These are phyloP conservation scores for Microtus ochrogaster DNA, from an alignment of 2,113 vertebrate genomes.

Conservation along the genomic window DNA sequence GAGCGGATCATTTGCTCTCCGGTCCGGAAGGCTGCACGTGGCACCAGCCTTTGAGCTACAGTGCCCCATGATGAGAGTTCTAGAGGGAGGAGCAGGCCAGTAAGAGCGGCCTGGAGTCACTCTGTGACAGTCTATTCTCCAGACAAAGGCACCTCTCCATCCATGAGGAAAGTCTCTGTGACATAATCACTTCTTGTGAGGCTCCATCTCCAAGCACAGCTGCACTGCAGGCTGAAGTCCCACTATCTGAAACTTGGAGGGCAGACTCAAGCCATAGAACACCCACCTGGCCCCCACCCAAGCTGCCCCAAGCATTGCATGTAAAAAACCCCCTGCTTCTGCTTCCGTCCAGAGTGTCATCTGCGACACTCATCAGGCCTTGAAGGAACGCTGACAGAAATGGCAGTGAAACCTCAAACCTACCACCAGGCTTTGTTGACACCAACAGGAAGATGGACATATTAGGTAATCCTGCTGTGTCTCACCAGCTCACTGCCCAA, in stretches of 20 bases:
- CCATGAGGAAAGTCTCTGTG: background rate
- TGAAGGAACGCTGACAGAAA: slow-evolving; percentile 12
- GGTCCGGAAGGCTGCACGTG: background rate
- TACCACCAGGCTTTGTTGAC: background rate
- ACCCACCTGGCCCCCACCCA: background rate
- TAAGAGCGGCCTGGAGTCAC: background rate
- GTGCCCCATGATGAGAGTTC: background rate
- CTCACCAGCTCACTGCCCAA: background rate
- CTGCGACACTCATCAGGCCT: background rate
- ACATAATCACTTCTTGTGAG: background rate
- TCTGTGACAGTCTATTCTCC: background rate
- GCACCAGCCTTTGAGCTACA: background rate
- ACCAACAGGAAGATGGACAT: background rate
- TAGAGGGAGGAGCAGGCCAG: background rate
- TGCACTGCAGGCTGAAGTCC: background rate
- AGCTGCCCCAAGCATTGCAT: background rate
- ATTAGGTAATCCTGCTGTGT: background rate
- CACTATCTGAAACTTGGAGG: background rate
- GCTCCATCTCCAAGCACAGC: background rate
- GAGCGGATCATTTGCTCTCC: background rate
- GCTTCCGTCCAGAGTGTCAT: background rate
- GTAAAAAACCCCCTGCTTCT: background rate
- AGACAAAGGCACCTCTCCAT: background rate
- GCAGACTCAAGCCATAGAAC: background rate
- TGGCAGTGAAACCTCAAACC: slow-evolving; percentile 39